Evolutionary conservation across 2,888 invertebrate genomes (phyloP).

Genomic region (Drosophila formosana): DNA sequence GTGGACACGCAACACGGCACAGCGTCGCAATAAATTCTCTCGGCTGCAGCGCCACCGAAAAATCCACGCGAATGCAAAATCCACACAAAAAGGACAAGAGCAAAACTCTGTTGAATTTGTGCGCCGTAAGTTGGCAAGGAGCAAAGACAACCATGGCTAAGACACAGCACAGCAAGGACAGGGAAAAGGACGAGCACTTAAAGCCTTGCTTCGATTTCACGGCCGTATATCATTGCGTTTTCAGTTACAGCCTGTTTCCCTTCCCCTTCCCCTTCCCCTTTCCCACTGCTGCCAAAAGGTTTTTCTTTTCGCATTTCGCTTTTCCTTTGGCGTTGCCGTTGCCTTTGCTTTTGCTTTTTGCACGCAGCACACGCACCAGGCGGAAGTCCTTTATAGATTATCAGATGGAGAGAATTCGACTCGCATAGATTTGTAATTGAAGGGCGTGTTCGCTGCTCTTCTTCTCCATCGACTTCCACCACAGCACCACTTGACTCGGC

Average conservation of each 20-base stretch:
- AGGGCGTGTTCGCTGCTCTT: constrained; percentile 78
- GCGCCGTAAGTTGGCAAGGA: constrained; percentile 46
- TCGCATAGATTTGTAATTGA: constrained; percentile 84
- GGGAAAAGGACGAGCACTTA: constrained; percentile 1
- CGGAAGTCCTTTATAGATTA: constrained; percentile 85
- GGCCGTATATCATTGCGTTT: constrained; percentile 80
- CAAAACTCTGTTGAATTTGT: constrained; percentile 72
- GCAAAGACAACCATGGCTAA: constrained; percentile 17
- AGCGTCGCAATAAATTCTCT: constrained; percentile 26
- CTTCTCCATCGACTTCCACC: constrained; percentile 6
- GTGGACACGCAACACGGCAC: constrained; percentile 59
- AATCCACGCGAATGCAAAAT: constrained; percentile 53
- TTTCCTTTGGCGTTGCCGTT: not conserved
- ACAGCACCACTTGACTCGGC: constrained; percentile 56
- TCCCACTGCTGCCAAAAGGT: constrained; percentile 16
- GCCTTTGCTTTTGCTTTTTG: constrained; percentile 33
- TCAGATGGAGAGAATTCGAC: constrained; percentile 42
- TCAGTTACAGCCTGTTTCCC: constrained; percentile 59
- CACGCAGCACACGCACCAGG: constrained; percentile 80
- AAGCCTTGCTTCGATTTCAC: constrained; percentile 65
- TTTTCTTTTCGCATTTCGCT: constrained; percentile 19
- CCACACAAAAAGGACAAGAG: constrained; percentile 39
- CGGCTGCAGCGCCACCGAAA: constrained; percentile 63
- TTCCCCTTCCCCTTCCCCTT: not conserved
- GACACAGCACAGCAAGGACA: not conserved